phyloP scores from a whole-genome alignment of 2,888 invertebrate species.

The Spisula solida region DNA sequence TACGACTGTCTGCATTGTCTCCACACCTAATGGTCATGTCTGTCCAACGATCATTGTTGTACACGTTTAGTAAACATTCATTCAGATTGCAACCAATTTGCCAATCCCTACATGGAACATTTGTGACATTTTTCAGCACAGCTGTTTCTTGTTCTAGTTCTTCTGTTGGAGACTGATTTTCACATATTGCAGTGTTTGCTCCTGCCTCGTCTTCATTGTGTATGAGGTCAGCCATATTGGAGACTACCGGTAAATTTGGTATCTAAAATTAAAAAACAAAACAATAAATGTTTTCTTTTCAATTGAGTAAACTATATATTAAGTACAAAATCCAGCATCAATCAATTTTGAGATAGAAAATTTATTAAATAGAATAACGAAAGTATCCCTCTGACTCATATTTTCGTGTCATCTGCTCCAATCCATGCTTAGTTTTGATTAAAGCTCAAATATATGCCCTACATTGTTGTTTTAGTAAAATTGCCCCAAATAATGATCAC shows the following conservation, averaged over 20 bases:
- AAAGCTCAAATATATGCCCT: too few relatives aligned
- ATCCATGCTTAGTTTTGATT: too few relatives aligned
- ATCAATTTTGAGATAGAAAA: too few relatives aligned
- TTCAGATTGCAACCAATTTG: slow-evolving; percentile 10
- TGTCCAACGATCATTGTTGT: slow-evolving; percentile 37
- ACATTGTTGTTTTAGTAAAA: too few relatives aligned
- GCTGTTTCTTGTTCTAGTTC: not conserved
- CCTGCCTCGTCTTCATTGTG: not conserved
- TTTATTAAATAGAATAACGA: too few relatives aligned
- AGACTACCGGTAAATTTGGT: not conserved
- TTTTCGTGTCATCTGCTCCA: too few relatives aligned
- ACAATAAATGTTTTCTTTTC: too few relatives aligned
- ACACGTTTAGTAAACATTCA: slow-evolving; percentile 27
- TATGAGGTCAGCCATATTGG: not conserved
- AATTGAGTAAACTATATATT: too few relatives aligned
- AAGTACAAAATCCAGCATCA: too few relatives aligned
- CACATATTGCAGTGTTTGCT: not conserved
- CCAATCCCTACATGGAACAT: not conserved
- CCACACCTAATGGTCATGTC: slow-evolving; percentile 44
- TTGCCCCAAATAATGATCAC: too few relatives aligned
- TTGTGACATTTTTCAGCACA: too few relatives aligned
- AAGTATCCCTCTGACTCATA: too few relatives aligned
- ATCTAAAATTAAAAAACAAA: not conserved
- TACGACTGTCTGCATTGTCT: slow-evolving; percentile 6
- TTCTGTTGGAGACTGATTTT: not conserved